A percentile compares a stretch with the other conserved stretches of the same genome.
Evolutionary conservation across 2,797 vertebrate species (phyloP).

Genomic region (Dallia pectoralis): DNA sequence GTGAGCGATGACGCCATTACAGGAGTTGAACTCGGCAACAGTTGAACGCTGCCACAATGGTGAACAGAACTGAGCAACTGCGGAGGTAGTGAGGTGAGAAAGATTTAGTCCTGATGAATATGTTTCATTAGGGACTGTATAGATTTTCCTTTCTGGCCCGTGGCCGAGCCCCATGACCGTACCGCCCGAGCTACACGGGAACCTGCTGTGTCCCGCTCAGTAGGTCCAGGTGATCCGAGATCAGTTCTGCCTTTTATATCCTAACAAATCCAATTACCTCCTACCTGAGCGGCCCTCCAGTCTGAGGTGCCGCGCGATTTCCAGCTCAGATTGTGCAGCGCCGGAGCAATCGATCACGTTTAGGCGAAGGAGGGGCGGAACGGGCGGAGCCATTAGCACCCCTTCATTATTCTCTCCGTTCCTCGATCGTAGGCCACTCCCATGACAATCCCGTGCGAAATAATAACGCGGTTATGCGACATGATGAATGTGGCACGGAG

Average conservation of each 20-base stretch:
- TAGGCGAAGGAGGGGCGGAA: constrained; percentile 10
- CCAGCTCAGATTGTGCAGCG: constrained; percentile 19
- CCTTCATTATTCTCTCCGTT: background rate
- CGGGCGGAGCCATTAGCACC: background rate
- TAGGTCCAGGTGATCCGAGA: too few relatives aligned
- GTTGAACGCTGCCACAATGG: constrained; percentile 31
- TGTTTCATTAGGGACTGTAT: constrained; percentile 4
- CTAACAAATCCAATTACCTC: too few relatives aligned
- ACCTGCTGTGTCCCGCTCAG: too few relatives aligned
- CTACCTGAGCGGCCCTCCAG: too few relatives aligned
- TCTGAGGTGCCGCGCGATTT: too few relatives aligned
- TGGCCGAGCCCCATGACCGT: too few relatives aligned
- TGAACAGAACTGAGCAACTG: constrained; percentile 34
- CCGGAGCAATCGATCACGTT: constrained; percentile 41
- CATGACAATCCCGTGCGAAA: background rate
- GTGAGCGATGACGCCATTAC: constrained; percentile 16
- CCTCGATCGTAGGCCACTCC: background rate
- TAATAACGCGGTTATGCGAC: background rate
- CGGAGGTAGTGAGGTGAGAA: background rate
- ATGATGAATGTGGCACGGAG: background rate
- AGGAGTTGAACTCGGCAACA: constrained; percentile 21
- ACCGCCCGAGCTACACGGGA: too few relatives aligned
- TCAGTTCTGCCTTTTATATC: too few relatives aligned
- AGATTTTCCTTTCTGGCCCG: too few relatives aligned
- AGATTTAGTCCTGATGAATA: constrained; percentile 32